Conservation (phyloP, 2,113 vertebrate species). For the Chascanopsetta lugubris region DNA sequence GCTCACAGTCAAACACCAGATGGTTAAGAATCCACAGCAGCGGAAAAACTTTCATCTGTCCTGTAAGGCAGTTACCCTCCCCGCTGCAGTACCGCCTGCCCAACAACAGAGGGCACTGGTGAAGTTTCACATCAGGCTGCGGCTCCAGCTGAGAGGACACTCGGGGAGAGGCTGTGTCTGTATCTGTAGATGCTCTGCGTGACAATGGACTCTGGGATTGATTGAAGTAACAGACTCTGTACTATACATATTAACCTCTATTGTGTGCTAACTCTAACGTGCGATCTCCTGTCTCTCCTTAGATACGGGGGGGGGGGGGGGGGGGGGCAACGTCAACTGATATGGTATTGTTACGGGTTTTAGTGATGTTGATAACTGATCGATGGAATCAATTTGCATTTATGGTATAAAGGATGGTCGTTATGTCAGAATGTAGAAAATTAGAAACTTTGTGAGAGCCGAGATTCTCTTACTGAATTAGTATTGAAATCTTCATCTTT, state of each 20-base stretch:
- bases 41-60: conserved; percentile 49
- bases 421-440: no score
- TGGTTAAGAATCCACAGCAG: conserved; percentile 44
- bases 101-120: conserved; percentile 80
- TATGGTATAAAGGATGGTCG: no score
- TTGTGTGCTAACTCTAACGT: not conserved
- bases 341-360: no score
- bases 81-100: conserved; percentile 40
- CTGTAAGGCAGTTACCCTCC: conserved; percentile 37
- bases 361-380: no score
- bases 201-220: not conserved
- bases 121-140: conserved; percentile 52
- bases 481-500: no score
- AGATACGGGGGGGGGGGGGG: no score
- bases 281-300: no score
- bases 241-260: conserved; percentile 9
- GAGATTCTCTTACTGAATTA: no score
- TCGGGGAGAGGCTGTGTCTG: not conserved
- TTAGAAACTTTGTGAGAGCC: no score
- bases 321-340: no score
- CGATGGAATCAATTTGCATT: no score
- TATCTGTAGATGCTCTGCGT: not conserved
- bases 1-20: conserved; percentile 65
- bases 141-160: conserved; percentile 8
- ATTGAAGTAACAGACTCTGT: no score